These are phyloP conservation scores for Blennius ocellaris DNA, from an alignment of 2,113 vertebrate species.

Conservation along the genomic window DNA sequence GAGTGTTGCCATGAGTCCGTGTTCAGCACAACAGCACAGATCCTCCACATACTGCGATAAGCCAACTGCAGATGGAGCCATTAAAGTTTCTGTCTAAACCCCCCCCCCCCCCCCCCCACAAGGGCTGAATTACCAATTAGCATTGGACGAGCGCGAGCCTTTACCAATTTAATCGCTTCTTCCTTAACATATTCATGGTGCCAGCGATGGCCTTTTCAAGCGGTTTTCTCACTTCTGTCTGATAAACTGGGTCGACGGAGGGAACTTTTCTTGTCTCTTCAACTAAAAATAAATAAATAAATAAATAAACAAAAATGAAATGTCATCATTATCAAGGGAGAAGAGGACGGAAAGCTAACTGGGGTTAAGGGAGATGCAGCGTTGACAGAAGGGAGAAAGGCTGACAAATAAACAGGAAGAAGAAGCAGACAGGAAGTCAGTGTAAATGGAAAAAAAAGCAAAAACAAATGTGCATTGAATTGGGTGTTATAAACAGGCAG, in stretches of 20 bases:
- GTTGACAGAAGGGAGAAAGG: conserved; percentile 18
- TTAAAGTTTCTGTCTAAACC: conserved; percentile 24
- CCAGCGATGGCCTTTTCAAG: neutral
- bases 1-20: neutral
- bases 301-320: conserved; percentile 10
- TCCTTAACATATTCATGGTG: conserved; percentile 16
- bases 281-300: neutral
- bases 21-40: neutral
- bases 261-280: conserved; percentile 3
- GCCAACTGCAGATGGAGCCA: conserved; percentile 27
- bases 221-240: conserved; percentile 6
- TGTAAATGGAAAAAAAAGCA: neutral
- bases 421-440: neutral
- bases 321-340: neutral
- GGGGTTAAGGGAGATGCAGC: conserved; percentile 2
- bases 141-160: neutral
- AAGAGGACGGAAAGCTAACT: neutral
- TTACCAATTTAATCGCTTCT: conserved; percentile 15
- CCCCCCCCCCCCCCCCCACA: neutral
- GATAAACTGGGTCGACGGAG: neutral
- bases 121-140: conserved; percentile 34
- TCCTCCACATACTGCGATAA: neutral
- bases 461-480: conserved; percentile 31
- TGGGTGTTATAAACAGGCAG: conserved; percentile 16
- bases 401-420: conserved; percentile 16